A percentile compares a stretch with the other conserved stretches of the same genome.
phyloP scores from a whole-genome alignment of 2,888 invertebrate genomes.

The Eurytoma adleriae region DNA sequence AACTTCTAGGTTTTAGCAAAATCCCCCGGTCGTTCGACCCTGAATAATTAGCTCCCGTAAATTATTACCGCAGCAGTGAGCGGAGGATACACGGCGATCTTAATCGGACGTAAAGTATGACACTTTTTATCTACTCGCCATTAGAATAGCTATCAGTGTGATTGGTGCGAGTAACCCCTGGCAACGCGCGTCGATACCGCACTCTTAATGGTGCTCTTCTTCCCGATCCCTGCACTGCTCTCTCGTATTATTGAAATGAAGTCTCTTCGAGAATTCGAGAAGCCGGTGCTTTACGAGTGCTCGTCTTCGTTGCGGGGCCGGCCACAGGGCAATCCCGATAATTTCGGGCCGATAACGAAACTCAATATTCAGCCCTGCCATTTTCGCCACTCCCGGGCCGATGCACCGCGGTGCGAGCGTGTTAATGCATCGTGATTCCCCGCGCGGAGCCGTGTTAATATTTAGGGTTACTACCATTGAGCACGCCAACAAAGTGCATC shows the following conservation, averaged over 20 bases:
- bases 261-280: constrained; percentile 48
- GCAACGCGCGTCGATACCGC: background rate
- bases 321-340: constrained; percentile 58
- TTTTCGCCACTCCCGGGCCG: background rate
- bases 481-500: constrained; percentile 70
- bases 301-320: background rate
- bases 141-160: too few species aligned
- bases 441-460: constrained; percentile 66
- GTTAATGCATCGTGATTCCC: constrained; percentile 68
- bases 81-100: too few species aligned
- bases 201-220: background rate
- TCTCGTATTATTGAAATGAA: constrained; percentile 28
- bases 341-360: constrained; percentile 70
- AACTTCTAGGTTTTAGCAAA: too few species aligned
- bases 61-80: too few species aligned
- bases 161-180: too few species aligned
- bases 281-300: constrained; percentile 56
- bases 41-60: too few species aligned
- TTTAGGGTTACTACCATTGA: constrained; percentile 71
- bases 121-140: too few species aligned
- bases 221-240: background rate
- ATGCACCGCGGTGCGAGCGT: constrained; percentile 45
- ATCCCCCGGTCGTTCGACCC: too few species aligned
- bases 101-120: too few species aligned
- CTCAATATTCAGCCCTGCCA: constrained; percentile 67